A percentile compares a stretch with the other conserved stretches of the same genome.
Conservation (phyloP, 2,113 vertebrate species). For the Philantomba maxwellii region DNA sequence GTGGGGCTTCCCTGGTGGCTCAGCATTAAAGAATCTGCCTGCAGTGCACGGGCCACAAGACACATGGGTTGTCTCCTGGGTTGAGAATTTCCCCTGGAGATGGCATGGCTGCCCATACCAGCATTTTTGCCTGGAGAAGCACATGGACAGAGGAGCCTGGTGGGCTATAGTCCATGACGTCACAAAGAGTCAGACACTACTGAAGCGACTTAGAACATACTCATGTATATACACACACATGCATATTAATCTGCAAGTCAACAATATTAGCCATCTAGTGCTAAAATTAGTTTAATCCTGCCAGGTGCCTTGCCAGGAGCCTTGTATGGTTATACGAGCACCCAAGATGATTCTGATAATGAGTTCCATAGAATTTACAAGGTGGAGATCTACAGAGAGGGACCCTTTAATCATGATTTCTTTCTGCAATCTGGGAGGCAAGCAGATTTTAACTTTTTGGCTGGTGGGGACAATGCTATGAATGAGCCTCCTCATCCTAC, state of each 20-base stretch:
- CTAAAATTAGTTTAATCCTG: conserved; percentile 64
- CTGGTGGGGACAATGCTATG: conserved; percentile 31
- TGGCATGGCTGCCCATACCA: not conserved
- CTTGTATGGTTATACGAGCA: conserved; percentile 45
- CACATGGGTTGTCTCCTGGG: not conserved
- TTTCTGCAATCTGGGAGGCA: conserved; percentile 62
- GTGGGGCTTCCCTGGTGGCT: not conserved
- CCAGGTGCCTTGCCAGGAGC: conserved; percentile 48
- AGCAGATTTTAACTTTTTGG: conserved; percentile 61
- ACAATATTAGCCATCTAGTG: conserved; percentile 58
- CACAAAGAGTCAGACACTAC: not conserved
- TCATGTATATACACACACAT: not conserved
- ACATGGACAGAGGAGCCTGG: not conserved
- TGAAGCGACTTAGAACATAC: not conserved
- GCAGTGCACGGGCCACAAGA: not conserved
- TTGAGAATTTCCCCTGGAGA: not conserved
- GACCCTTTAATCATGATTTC: conserved; percentile 59
- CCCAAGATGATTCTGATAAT: conserved; percentile 47
- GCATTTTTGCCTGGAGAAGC: not conserved
- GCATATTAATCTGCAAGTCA: conserved; percentile 3
- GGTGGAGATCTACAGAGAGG: conserved; percentile 44
- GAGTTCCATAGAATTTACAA: conserved; percentile 58
- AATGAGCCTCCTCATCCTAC: conserved; percentile 7
- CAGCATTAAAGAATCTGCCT: not conserved
- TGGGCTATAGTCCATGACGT: not conserved